Base-by-base conservation (phyloP, 2,797 vertebrate genomes). In the Kryptolebias ocellatus region DNA sequence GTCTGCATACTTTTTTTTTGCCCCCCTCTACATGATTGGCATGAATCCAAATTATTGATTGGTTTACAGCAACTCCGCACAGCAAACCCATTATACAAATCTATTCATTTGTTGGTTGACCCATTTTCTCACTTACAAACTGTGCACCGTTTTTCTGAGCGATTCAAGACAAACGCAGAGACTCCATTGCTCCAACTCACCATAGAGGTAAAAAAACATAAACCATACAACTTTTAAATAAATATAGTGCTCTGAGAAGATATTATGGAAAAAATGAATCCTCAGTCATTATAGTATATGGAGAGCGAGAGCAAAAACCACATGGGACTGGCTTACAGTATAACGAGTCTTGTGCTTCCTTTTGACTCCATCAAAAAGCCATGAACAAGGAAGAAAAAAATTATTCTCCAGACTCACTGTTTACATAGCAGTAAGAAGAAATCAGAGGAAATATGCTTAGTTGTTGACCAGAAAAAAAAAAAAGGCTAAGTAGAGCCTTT, bases 41-140 rank as follows among this genome's bases (percentile, higher is more conserved):
- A 24, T 60, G 50, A 70, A 73, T 78, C 66, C 45, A 74, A 72
- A 57, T 78, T 81, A 92, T 90, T 85, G 91, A 93, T 85, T 76
- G 70, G 64, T 80, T 78, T 56, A 73, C 65, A 69, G 72, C 80
- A 74, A 80, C 70, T 59, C 42, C 0, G 50, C 66, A 83, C 77
- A 64, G 64, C 64, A 77, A 80, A 72, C 63, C 74, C 80, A 88
- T 86, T 85, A 88, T 18, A 61, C 50, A 47, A 60, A 86, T 84
- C 83, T 70, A 87, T 84, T 70, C 63, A 56, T 67, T 78, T 72
- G 79, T 81, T 82, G 78, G 70, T 51, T 89, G 92, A 87, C 89
- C 90, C 51, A 78, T 58, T 83, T 91, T 78, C 47, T 50, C 18
- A 46, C 14, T 61, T 17, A 28, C 7, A 53, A 57, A 57, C 18